phyloP scores from a whole-genome alignment of 1,140 invertebrate genomes.

The Hycleus phaleratus region DNA sequence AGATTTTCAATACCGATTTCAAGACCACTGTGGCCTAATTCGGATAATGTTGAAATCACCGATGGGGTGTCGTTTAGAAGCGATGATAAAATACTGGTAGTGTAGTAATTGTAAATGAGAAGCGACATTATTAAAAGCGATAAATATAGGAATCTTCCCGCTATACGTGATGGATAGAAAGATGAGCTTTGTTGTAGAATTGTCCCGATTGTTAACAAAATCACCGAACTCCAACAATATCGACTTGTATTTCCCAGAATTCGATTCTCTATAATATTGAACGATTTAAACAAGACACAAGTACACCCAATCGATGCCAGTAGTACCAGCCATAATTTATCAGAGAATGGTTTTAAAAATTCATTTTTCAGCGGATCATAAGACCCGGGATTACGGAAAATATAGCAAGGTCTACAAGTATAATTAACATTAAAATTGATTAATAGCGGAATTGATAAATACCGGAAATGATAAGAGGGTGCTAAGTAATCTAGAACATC shows the following conservation, averaged over 20 bases:
- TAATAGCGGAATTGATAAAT: no score
- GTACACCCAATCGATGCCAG: constrained; percentile 8
- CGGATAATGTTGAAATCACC: constrained; percentile 23
- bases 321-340: constrained; percentile 17
- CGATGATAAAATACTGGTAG: constrained; percentile 38
- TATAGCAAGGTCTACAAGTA: constrained; percentile 22
- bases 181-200: constrained; percentile 27
- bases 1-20: constrained; percentile 27
- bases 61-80: constrained; percentile 29
- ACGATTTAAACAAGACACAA: constrained; percentile 18
- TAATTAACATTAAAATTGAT: constrained; percentile 1
- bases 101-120: constrained; percentile 39
- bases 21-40: constrained; percentile 27
- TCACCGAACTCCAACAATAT: constrained; percentile 15
- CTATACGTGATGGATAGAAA: constrained; percentile 20
- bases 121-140: constrained; percentile 32
- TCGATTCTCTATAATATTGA: constrained; percentile 16
- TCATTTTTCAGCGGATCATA: constrained; percentile 17
- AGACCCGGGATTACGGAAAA: constrained; percentile 23
- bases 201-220: constrained; percentile 19
- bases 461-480: constrained; percentile 26
- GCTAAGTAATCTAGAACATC: constrained; percentile 25
- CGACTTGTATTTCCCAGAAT: neutral
- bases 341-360: constrained; percentile 27
- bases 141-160: constrained; percentile 34